phyloP scores from a whole-genome alignment of 2,113 vertebrate species.

The Gnathonemus longibarbis region DNA sequence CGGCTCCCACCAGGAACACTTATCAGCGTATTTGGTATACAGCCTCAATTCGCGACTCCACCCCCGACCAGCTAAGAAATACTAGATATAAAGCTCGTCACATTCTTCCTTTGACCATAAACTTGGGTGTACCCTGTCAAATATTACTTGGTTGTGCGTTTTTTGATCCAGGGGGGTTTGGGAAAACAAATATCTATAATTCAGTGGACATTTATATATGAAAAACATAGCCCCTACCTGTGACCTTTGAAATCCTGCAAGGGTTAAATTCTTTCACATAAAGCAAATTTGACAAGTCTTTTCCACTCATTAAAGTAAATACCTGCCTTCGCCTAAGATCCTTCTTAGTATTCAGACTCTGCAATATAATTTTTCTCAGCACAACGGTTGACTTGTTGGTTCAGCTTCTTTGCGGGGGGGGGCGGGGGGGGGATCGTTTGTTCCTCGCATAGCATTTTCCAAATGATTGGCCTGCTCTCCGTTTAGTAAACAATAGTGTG shows the following conservation, averaged over 20 bases:
- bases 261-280: neutral
- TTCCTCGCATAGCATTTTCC: neutral
- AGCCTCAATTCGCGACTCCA: neutral
- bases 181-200: neutral
- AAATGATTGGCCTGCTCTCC: neutral
- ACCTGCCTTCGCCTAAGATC: slow-evolving; percentile 18
- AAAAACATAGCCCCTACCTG: neutral
- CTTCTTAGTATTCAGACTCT: neutral
- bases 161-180: neutral
- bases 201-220: neutral
- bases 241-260: slow-evolving; percentile 13
- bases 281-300: slow-evolving; percentile 22
- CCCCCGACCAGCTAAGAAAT: neutral
- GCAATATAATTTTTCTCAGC: neutral
- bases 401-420: neutral
- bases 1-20: neutral
- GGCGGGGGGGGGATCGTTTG: neutral
- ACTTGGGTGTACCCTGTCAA: neutral
- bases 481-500: slow-evolving; percentile 15
- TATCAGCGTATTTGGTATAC: neutral
- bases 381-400: slow-evolving; percentile 4
- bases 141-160: neutral
- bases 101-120: neutral
- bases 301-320: neutral
- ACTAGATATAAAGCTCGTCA: neutral